Evolutionary conservation across 1,140 invertebrate species (phyloP).

Genomic region (Pachypsylla venusta): DNA sequence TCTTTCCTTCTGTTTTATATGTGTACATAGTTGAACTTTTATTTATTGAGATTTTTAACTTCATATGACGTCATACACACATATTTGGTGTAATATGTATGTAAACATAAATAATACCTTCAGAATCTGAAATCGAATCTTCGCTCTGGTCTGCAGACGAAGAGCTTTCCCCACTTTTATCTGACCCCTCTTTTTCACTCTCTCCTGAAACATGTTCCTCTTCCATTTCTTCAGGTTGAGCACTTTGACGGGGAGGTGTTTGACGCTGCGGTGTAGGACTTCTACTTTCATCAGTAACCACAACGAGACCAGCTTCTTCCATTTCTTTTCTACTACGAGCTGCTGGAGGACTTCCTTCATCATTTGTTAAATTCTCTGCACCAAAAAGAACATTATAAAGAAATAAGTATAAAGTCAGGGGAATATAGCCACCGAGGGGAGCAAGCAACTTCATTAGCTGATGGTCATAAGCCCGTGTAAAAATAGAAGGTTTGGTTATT

Average conservation of each 20-base stretch:
- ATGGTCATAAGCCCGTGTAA: too few relatives aligned
- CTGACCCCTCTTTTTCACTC: slow-evolving; percentile 22
- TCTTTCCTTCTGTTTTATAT: too few relatives aligned
- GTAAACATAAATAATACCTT: too few relatives aligned
- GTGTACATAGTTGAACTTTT: too few relatives aligned
- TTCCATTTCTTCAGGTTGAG: slow-evolving; percentile 32
- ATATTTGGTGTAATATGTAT: too few relatives aligned
- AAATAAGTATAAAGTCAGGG: slow-evolving; percentile 8
- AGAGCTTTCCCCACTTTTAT: slow-evolving; percentile 33
- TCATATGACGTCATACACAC: too few relatives aligned
- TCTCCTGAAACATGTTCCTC: slow-evolving; percentile 27
- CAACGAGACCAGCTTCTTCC: slow-evolving; percentile 28
- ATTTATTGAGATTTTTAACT: too few relatives aligned
- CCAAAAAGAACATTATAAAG: slow-evolving; percentile 7
- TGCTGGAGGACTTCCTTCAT: background rate
- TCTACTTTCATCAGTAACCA: slow-evolving; percentile 37
- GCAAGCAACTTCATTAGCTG: background rate
- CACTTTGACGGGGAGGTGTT: slow-evolving; percentile 34
- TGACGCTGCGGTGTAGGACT: background rate
- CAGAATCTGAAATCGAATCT: slow-evolving; percentile 20
- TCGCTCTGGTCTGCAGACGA: slow-evolving; percentile 9
- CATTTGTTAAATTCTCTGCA: slow-evolving; percentile 11
- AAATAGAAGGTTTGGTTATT: too few relatives aligned
- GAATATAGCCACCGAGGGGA: too few relatives aligned
- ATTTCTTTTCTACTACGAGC: slow-evolving; percentile 25